Evolutionary conservation across 2,797 vertebrate species (phyloP), one percentile per base, ranked within the genome.

Genomic region (Myotis pilosus): DNA sequence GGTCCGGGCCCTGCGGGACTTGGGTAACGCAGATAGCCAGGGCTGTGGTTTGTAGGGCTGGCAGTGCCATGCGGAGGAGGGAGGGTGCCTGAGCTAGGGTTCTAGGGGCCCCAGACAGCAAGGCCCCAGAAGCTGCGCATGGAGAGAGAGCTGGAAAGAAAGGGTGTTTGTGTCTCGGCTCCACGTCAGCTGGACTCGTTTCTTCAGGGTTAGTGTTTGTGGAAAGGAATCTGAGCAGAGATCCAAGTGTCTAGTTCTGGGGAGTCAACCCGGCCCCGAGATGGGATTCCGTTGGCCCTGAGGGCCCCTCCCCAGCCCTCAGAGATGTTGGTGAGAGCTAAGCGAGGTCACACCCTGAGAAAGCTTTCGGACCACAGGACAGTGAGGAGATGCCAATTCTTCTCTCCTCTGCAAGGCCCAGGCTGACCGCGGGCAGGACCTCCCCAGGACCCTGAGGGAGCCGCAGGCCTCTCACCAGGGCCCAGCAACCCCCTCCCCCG

Each of bases 201-300:
- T 68, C 87, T 78, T 33, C 12, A 55, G 78, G 44, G 15, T 38
- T 5, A 7, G 69, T 17, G 23, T 66, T 72, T 68, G 60, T 17
- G 22, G 87, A 33, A 7, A 86, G 74, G 51, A 33, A 53, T 28
- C 30, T 3, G 69, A 84, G 85, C 3, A 38, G 66, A 79, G 33
- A n/a, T 30, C 74, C 44, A 25, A 17, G 38, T 22, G 19, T 19
- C 44, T 5, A 2, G 55, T 55, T 68, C 93, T 81, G 36, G 36
- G 55, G 23, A 47, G 20, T 51, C 64, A 72, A 49, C 30, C 28
- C 66, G 6, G n/a, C 25, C 6, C 20, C 0, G 6, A 68, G 75
- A n/a, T 3, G 0, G 6, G 19, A 30, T 25, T 44, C 72, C 2
- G 8, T 0, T 0, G 3, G 28, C 19, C 41, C 75, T 12, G 9